A percentile compares a stretch with the other conserved stretches of the same genome.
Conservation (phyloP, 2,888 invertebrate species). For the Thereva unica region DNA sequence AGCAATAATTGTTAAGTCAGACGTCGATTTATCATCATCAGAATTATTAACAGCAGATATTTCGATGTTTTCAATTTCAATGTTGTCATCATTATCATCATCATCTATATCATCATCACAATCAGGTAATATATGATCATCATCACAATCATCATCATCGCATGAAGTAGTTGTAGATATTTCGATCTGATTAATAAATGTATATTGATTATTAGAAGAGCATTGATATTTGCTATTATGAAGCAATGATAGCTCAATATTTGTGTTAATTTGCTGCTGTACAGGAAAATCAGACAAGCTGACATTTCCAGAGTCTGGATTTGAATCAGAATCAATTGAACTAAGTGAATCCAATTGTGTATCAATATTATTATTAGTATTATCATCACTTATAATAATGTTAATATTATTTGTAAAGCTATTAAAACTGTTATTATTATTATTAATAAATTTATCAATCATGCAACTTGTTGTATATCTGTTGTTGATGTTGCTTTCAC, state of each 20-base stretch:
- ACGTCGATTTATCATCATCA: neutral
- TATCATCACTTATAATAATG: constrained; percentile 49
- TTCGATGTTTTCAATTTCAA: neutral
- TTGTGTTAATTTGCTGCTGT: constrained; percentile 46
- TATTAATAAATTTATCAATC: constrained; percentile 9
- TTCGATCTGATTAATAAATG: constrained; percentile 39
- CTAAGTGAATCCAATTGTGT: constrained; percentile 51
- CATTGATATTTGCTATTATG: constrained; percentile 47
- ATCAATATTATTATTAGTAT: constrained; percentile 35
- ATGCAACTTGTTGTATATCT: constrained; percentile 20
- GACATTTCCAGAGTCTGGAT: constrained; percentile 57
- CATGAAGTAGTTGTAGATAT: constrained; percentile 33
- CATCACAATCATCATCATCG: constrained; percentile 12
- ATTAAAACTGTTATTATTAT: constrained; percentile 46
- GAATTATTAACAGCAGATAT: neutral
- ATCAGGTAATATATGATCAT: constrained; percentile 21
- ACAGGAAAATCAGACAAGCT: constrained; percentile 55
- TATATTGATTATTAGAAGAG: constrained; percentile 30
- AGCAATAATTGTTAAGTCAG: neutral
- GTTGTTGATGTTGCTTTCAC: neutral
- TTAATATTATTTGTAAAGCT: constrained; percentile 53
- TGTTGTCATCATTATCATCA: constrained; percentile 37
- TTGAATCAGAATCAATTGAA: constrained; percentile 51
- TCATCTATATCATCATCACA: constrained; percentile 36
- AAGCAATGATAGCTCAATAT: constrained; percentile 50